Base-by-base conservation (phyloP, 2,113 vertebrate genomes). In the Istiophorus platypterus region DNA sequence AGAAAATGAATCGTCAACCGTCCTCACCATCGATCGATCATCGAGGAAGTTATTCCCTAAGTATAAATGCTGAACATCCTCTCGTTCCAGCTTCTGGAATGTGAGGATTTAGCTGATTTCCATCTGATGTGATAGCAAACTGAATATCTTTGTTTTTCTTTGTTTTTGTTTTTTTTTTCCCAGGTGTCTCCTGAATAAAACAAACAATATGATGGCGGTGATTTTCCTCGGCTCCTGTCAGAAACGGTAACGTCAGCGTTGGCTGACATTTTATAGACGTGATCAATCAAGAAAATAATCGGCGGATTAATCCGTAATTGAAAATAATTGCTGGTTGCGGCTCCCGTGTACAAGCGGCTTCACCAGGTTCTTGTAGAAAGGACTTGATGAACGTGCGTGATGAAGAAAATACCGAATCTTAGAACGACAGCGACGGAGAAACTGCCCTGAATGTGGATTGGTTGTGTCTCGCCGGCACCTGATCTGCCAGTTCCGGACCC, bases 141-240 rank as follows among this genome's bases (percentile, higher is more conserved):
- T 63, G 31, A 68, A 69, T 62, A 57, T 49, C 31, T 58, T 18
- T 37, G n/a, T n/a, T n/a, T n/a, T n/a, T n/a, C n/a, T n/a, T n/a
- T n/a, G n/a, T n/a, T n/a, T n/a, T n/a, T n/a, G n/a, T n/a, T n/a
- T n/a, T n/a, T n/a, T n/a, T n/a, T n/a, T n/a, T n/a, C n/a, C n/a
- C n/a, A n/a, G n/a, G n/a, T n/a, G n/a, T n/a, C n/a, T n/a, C n/a
- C 42, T 72, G 20, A 52, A n/a, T 52, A 20, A 49, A 45, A 45
- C 42, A 14, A 45, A 10, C 42, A 45, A 20, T n/a, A 9, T n/a
- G 22, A 52, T n/a, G 2, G 4, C 20, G 11, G 49, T 1, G 18
- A 47, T 18, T 18, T 17, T 1, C 45, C 45, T 52, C n/a, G 22
- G 22, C n/a, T n/a, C 8, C 49, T 49, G 47, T 49, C 47, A 20